Base-by-base conservation (phyloP, 1,140 invertebrate genomes). In the Mya arenaria region DNA sequence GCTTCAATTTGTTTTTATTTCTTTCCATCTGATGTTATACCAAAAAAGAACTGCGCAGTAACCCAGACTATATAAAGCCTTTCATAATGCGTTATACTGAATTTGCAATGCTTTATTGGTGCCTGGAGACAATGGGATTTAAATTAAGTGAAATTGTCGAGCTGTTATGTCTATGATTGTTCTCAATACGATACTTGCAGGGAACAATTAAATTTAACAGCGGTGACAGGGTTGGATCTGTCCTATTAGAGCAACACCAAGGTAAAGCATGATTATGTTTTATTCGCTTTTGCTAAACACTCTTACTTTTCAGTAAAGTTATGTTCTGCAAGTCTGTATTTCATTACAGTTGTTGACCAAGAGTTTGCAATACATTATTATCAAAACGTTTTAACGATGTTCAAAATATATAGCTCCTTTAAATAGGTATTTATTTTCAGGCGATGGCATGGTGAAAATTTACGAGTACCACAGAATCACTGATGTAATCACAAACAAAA, bases 201-300 rank as follows among this genome's bases (percentile, higher is more conserved):
- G 98, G 98, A 39, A 96, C 96, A 10, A 98, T 99, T 0, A 94
- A 96, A 30, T 99, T 99, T 93, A 96, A 97, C 85, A 96, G 98
- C 89, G 99, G 99, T 91, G 98, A 99, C 91, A 94, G 98, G 28
- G 97, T 98, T 90, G 98, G 98, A 0, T 96, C 96, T 78, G 98
- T 99, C 62, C 94, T 98, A 52, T 94, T 99, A 44, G 97, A 98
- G 90, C 98, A 99, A 91, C 99, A 98, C 92, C 97, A 98, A 94
- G 94, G 95, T 96, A 91, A 93, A n/a, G n/a, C 93, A 93, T 44
- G 36, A 48, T 48, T 55, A 15, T 17, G n/a, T 75, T 52, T 17
- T 23, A n/a, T n/a, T 52, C 19, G 25, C 2, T n/a, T 3, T 23
- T 44, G 41, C 48, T 4, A 23, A 52, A 17, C 19, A 17, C 19